phyloP scores from a whole-genome alignment of 2,113 vertebrate genomes.

The Mixornis gularis region DNA sequence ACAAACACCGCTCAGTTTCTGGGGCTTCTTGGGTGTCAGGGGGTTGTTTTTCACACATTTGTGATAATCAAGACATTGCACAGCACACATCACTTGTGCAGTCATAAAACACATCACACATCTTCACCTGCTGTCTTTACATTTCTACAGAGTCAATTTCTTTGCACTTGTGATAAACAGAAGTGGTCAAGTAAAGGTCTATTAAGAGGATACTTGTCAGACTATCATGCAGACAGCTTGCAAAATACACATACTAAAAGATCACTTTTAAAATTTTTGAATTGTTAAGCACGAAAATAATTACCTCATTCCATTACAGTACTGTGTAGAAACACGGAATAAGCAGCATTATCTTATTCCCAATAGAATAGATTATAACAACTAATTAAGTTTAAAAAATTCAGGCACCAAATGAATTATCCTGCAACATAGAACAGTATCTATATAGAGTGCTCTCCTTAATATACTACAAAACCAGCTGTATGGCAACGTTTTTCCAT shows the following conservation, averaged over 20 bases:
- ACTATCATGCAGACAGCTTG: conserved; percentile 69
- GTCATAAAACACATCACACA: conserved; percentile 42
- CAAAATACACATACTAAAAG: conserved; percentile 53
- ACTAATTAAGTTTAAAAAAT: conserved; percentile 47
- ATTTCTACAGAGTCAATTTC: conserved; percentile 18
- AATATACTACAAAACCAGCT: conserved; percentile 28
- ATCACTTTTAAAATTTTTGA: conserved; percentile 26
- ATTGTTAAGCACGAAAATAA: conserved; percentile 55
- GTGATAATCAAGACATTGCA: conserved; percentile 69
- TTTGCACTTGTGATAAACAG: conserved; percentile 56
- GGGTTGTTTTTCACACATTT: conserved; percentile 47
- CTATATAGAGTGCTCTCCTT: conserved; percentile 30
- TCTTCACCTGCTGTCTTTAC: conserved; percentile 33
- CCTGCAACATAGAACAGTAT: conserved; percentile 22
- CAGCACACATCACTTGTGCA: conserved; percentile 41
- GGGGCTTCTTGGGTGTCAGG: not conserved
- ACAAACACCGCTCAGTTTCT: conserved; percentile 61
- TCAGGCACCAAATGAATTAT: conserved; percentile 51
- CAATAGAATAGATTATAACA: conserved; percentile 18
- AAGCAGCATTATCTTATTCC: conserved; percentile 60
- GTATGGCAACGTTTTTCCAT: not conserved
- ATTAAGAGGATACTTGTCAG: conserved; percentile 34
- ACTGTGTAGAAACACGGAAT: conserved; percentile 58
- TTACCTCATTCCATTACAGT: conserved; percentile 63
- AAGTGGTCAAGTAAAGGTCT: conserved; percentile 52